These are phyloP conservation scores for Oikopleura dioica DNA, from an alignment of 23 tunicate genomes.

Conservation along the genomic window DNA sequence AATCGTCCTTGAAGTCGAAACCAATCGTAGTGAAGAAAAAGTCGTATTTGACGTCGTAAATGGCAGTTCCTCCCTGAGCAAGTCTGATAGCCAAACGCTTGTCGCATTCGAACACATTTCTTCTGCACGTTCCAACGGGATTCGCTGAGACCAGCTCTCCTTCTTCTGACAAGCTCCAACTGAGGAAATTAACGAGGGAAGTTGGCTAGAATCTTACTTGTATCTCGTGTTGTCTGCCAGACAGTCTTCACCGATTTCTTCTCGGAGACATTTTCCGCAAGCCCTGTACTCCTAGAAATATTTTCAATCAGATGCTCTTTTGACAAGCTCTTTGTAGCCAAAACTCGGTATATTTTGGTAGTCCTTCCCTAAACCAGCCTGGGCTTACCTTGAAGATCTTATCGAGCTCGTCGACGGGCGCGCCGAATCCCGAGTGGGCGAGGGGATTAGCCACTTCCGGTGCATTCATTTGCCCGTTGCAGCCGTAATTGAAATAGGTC, in stretches of 20 bases:
- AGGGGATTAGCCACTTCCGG: no score
- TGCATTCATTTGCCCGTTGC: background rate
- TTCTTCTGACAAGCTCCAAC: no score
- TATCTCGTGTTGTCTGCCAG: background rate
- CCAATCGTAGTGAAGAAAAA: background rate
- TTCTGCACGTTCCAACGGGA: background rate
- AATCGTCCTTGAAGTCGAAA: background rate
- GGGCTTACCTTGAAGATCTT: background rate
- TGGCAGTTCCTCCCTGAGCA: background rate
- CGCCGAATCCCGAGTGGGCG: background rate
- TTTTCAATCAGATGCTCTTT: no score
- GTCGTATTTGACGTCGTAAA: no score
- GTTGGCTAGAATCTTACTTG: no score
- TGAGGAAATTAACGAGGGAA: no score
- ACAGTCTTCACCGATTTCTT: background rate
- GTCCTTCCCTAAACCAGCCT: no score
- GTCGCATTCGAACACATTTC: background rate
- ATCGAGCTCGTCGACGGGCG: background rate
- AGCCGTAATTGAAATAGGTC: background rate
- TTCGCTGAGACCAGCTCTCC: background rate
- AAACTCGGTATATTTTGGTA: no score
- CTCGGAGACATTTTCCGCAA: background rate
- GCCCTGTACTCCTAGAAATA: background rate
- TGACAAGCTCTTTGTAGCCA: no score
- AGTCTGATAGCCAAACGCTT: background rate